Percentiles rank a stretch among this genome's conserved stretches.
These are phyloP conservation scores for Pagetopsis macropterus DNA, from an alignment of 2,797 vertebrate genomes.

Conservation along the genomic window DNA sequence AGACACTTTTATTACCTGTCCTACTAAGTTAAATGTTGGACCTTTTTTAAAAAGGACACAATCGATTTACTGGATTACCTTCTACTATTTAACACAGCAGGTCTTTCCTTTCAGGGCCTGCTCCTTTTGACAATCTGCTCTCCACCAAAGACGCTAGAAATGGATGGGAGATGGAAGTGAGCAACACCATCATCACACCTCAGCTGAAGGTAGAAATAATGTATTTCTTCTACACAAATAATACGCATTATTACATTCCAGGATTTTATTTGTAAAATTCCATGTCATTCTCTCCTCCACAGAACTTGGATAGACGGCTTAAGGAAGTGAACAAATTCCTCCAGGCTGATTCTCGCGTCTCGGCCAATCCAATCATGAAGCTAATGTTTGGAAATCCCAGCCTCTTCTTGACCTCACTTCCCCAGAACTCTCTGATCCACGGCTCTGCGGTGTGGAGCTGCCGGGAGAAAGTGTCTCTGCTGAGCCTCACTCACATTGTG, in stretches of 20 bases:
- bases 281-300: not conserved
- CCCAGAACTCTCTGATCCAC: slow-evolving; percentile 81
- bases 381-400: slow-evolving; percentile 88
- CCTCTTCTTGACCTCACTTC: slow-evolving; percentile 83
- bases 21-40: too few relatives aligned
- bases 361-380: slow-evolving; percentile 87
- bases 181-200: slow-evolving; percentile 78
- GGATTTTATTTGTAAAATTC: not conserved
- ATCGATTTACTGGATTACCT: not conserved
- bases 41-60: not conserved
- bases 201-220: slow-evolving; percentile 83
- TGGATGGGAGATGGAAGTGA: slow-evolving; percentile 87
- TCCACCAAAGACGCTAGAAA: slow-evolving; percentile 87
- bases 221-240: not conserved
- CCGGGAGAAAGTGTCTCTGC: slow-evolving; percentile 85
- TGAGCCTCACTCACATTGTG: slow-evolving; percentile 87
- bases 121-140: slow-evolving; percentile 72
- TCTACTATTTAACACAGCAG: not conserved
- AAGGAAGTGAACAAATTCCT: slow-evolving; percentile 81
- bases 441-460: slow-evolving; percentile 91
- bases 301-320: slow-evolving; percentile 86
- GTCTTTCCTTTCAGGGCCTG: slow-evolving; percentile 76
- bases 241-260: not conserved
- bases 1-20: not conserved
- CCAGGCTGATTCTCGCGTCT: slow-evolving; percentile 87